Evolutionary conservation across 2,888 invertebrate genomes (phyloP), one percentile per base, ranked within the genome.

Genomic region (Heteropelma amictum): DNA sequence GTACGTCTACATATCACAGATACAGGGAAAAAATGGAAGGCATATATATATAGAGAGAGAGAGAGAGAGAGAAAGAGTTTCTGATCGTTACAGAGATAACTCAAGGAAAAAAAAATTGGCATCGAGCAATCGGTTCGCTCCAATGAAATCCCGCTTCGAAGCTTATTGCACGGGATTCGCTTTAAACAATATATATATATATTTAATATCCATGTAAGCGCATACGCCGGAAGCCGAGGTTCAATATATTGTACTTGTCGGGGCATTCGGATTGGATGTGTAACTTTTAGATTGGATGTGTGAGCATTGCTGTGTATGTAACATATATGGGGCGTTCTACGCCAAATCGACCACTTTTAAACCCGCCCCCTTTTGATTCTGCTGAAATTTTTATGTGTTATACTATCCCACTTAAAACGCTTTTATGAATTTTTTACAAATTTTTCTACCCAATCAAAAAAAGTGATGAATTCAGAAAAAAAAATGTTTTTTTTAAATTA

Each of bases 111-210:
- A 77, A 73, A 67, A 61, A 69, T 61, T 65, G 63, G 53, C 40
- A 56, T 64, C 60, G 74, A 73, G 82, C 80, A 77, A 85, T 84
- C 79, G 81, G 79, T 77, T 79, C 79, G 78, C 78, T 84, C 74
- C 82, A 79, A 85, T 85, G 82, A 85, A 84, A 85, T 82, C 83
- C 82, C 80, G 79, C 82, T 83, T 79, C 80, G 64, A 78, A 82
- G 82, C 81, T 86, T 85, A 84, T 84, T 83, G 83, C 81, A 76
- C 63, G 72, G 78, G 84, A 83, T 83, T 82, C 82, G 79, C 77
- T 83, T 77, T 73, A 58, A 42, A 64, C 51, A 56, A 77, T 74
- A 63, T 63, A 74, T 75, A 65, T 38, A 65, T 67, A 51, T 19
- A 33, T 58, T 35, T 69, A 42, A 58, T 45, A 42, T 7, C 23